phyloP scores from a whole-genome alignment of 2,113 vertebrate species.

The Dasyurus viverrinus region DNA sequence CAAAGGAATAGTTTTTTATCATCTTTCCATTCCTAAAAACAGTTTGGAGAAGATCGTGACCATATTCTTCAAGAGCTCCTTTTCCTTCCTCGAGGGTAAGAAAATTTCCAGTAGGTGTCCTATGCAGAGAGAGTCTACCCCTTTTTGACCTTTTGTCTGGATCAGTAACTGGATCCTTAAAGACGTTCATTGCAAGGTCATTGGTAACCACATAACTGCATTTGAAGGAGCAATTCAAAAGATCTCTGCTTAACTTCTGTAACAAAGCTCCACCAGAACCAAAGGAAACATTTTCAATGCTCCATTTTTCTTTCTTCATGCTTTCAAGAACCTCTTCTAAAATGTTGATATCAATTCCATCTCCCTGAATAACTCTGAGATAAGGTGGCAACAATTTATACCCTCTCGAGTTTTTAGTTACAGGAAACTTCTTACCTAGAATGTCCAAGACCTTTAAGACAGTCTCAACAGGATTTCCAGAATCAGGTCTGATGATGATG shows the following conservation, averaged over 20 bases:
- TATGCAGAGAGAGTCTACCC: too few species aligned
- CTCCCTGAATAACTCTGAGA: constrained; percentile 89
- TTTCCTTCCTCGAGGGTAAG: too few species aligned
- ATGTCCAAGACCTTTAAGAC: constrained; percentile 94
- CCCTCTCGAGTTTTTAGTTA: constrained; percentile 88
- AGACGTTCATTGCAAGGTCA: too few species aligned
- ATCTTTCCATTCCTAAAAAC: too few species aligned
- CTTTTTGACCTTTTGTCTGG: too few species aligned
- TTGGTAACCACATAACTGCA: constrained; percentile 99
- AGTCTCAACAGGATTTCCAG: constrained; percentile 96
- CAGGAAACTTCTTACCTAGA: constrained; percentile 71
- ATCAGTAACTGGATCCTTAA: not conserved
- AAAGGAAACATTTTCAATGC: constrained; percentile 97
- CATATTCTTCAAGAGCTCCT: too few species aligned
- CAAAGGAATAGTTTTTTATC: too few species aligned
- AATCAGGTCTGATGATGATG: constrained; percentile 96
- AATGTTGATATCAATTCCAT: constrained; percentile 91
- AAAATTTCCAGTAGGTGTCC: too few species aligned
- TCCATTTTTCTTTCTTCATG: constrained; percentile 98
- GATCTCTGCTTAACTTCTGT: constrained; percentile 98
- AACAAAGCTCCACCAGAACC: constrained; percentile 97
- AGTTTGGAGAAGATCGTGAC: too few species aligned
- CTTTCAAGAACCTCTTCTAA: constrained; percentile 97
- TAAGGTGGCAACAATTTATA: constrained; percentile 91
- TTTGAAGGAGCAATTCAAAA: constrained; percentile 98